Evolutionary conservation across 2,797 vertebrate species (phyloP).

Genomic region (Ctenopoma multispine): DNA sequence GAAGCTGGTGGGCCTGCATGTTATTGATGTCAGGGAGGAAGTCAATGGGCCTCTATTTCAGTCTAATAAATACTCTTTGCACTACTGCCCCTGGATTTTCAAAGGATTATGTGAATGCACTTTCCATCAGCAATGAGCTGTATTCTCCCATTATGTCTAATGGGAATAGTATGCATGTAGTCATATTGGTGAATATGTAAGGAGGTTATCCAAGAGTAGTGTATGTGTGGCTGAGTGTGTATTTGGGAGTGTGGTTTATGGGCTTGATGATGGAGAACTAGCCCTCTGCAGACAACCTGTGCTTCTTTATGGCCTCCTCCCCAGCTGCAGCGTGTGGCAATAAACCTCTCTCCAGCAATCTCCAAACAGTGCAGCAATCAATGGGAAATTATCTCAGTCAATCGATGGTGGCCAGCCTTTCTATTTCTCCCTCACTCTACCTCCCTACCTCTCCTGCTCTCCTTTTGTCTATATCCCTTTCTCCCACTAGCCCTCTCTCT

Average conservation of each 20-base stretch:
- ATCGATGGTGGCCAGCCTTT: slow-evolving; percentile 83
- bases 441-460: slow-evolving; percentile 59
- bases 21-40: slow-evolving; percentile 73
- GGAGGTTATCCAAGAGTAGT: slow-evolving; percentile 38
- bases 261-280: slow-evolving; percentile 72
- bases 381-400: slow-evolving; percentile 87
- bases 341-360: slow-evolving; percentile 86
- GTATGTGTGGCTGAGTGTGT: slow-evolving; percentile 33
- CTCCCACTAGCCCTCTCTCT: slow-evolving; percentile 30
- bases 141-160: slow-evolving; percentile 48
- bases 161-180: slow-evolving; percentile 53
- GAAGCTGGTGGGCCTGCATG: slow-evolving; percentile 54
- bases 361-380: slow-evolving; percentile 87
- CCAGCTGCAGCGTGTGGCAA: slow-evolving; percentile 84
- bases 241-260: slow-evolving; percentile 58
- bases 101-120: slow-evolving; percentile 51
- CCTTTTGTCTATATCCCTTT: slow-evolving; percentile 66
- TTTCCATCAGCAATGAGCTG: slow-evolving; percentile 59
- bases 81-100: slow-evolving; percentile 64
- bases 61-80: slow-evolving; percentile 72
- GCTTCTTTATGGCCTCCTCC: slow-evolving; percentile 82
- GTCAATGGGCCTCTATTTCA: slow-evolving; percentile 68
- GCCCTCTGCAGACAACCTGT: slow-evolving; percentile 79
- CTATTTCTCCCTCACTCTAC: slow-evolving; percentile 69
- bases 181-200: slow-evolving; percentile 51